Evolutionary conservation across 2,797 vertebrate genomes (phyloP), one percentile per base, ranked within the genome.

Genomic region (Aeoliscus strigatus): DNA sequence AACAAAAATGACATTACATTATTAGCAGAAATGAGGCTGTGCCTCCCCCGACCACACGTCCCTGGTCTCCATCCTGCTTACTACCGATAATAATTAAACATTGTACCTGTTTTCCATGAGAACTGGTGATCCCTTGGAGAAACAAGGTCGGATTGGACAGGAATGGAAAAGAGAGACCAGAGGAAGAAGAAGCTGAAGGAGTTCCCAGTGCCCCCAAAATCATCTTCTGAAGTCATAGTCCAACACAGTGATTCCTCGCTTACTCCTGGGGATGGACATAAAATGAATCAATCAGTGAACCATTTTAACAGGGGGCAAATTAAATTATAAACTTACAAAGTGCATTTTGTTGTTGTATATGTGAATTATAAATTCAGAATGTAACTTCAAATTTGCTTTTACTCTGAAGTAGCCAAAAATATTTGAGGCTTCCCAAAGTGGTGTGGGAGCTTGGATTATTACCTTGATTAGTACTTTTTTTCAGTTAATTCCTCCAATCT

Each of bases 71-170:
- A 36, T 6, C 33, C 27, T 23, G 2, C 12, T 23, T 30, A 7
- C 0, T 1, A 27, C n/a, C 0, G 0, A 2, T 1, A 45, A 25
- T 4, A 31, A 24, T 23, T 8, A 5, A 39, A 36, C 12, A 27
- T 34, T 81, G 82, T 93, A 98, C 96, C 95, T 90, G 92, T 84
- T 91, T 91, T 96, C 96, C 96, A 98, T 31, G 89, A 80, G 80
- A 94, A 98, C 24, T 89, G 89, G 50, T 87, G 86, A 50, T 91
- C 87, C 67, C 85, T 90, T 30, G 82, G 86, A 75, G 87, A 86
- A 68, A 89, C 86, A 47, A 90, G 67, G 81, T 92, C 90, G 38
- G 89, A 81, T 28, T 53, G 77, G 66, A 82, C 80, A 51, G 89
- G 87, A 39, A 87, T 70, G 54, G 89, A 72, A 47, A 91, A 64